Percentiles rank a stretch among this genome's conserved stretches.
Evolutionary conservation across 2,113 vertebrate genomes (phyloP).

Genomic region (Dasyornis broadbenti): DNA sequence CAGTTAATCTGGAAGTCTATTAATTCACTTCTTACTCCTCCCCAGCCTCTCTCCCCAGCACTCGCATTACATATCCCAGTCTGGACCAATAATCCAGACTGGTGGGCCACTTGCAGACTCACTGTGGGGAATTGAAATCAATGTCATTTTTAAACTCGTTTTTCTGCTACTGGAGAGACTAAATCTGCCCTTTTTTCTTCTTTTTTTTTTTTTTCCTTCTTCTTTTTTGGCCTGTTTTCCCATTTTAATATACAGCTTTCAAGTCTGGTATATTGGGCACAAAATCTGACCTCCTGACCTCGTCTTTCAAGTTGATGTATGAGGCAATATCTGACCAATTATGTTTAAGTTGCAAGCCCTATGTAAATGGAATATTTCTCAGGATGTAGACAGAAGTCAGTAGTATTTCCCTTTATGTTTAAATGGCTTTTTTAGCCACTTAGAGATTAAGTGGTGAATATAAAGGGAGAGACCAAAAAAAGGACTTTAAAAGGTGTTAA

Average conservation of each 20-base stretch:
- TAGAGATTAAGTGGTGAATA: constrained; percentile 60
- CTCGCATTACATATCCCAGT: neutral
- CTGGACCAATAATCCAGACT: neutral
- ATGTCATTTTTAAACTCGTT: neutral
- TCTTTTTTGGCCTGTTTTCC: neutral
- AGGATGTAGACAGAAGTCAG: constrained; percentile 47
- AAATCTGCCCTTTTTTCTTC: neutral
- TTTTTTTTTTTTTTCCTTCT: neutral
- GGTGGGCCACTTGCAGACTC: neutral
- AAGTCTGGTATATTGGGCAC: neutral
- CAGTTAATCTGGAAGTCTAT: constrained; percentile 37
- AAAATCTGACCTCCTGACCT: constrained; percentile 25
- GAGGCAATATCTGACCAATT: constrained; percentile 67
- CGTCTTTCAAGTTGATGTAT: constrained; percentile 7
- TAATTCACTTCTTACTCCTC: constrained; percentile 35
- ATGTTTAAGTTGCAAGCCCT: neutral
- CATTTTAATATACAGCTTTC: neutral
- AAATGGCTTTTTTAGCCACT: constrained; percentile 66
- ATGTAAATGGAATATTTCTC: constrained; percentile 47
- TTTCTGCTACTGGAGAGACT: neutral
- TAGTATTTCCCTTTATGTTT: constrained; percentile 63
- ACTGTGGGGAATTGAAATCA: neutral
- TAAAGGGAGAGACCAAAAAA: constrained; percentile 21
- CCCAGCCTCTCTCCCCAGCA: neutral
- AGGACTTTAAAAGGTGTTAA: constrained; percentile 74